Evolutionary conservation across 2,113 vertebrate species (phyloP), one percentile per base, ranked within the genome.

Genomic region (Anguilla rostrata): DNA sequence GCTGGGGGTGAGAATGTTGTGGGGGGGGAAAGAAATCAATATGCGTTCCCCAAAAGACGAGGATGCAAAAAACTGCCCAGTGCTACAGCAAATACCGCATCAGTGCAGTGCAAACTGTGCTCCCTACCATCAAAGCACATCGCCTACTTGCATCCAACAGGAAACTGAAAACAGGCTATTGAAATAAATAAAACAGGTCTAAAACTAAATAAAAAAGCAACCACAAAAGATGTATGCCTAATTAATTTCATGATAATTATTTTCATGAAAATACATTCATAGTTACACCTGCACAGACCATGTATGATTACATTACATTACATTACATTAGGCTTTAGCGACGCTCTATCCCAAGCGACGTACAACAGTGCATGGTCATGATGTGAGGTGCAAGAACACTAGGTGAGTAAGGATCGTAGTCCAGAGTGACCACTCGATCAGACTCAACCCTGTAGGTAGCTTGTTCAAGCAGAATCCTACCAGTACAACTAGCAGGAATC

Each of bases 21-120:
- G 3, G 29, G 87, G 71, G 75, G 78, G 29, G 40, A 87, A 82
- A 78, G 26, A 83, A 39, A 82, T 90, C 82, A 89, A 84, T 85
- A 87, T 20, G 56, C 20, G 16, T 20, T 14, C 84, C 86, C 75
- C 18, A 57, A 87, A 84, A 56, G n/a, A 56, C n/a, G 56, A 26
- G 3, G 34, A 53, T 34, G 49, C 14, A 56, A 82, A 82, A 53
- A 82, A 29, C 26, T 3, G 20, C 57, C 18, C 3, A 49, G 43
- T 6, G n/a, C 81, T 49, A 1, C 49, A 46, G 41, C 7, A n/a
- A 82, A 53, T 29, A 71, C 4, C 18, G 26, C 22, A 49, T 53
- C 16, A 46, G 22, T 60, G 56, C 56, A 60, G 56, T 20, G 18
- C 18, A 20, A n/a, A 71, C 26, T 11, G 71, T 75, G n/a, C 71